Base-by-base conservation (phyloP, 1,140 invertebrate genomes). In the Thalassaphorura encarpata region DNA sequence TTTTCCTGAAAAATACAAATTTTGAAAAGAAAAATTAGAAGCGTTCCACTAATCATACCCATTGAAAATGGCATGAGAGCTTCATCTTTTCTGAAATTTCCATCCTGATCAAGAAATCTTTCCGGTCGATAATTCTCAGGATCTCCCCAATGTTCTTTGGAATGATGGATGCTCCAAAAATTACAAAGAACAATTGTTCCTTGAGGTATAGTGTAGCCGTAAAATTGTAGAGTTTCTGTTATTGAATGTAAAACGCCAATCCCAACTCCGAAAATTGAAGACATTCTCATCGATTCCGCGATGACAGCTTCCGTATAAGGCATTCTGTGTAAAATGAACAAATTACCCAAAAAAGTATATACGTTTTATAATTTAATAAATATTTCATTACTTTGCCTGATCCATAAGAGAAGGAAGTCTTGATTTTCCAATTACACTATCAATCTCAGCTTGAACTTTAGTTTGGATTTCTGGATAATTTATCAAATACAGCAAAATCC, bases 101-200 rank as follows among this genome's bases (percentile, higher is more conserved):
- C 83, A 48, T 72, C 61, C 29, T 79, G 71, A 28, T 80, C 73
- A 1, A 90, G 67, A 68, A 85, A 89, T 59, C 87, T 74, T 59
- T 88, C 84, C 0, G 88, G 88, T 54, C 78, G 75, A 69, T 89
- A 90, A 19, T 71, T 67, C 45, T 84, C 76, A 0, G 87, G 84
- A 29, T 91, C 75, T 3, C 70, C 76, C 66, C 84, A 87, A 50
- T 78, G 78, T 1, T 78, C 72, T 3, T 81, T 75, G 62, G 86
- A 80, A 75, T 83, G 83, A 26, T 89, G 73, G 43, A 85, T 77
- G 43, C 78, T 79, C 52, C 83, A 82, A 61, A 85, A 83, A 68
- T 89, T 91, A n/a, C 80, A 79, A 4, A 90, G 76, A 1, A 92
- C 78, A 78, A 87, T 85, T 19, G 85, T 85, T 57, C 86, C 63